Percentiles rank a stretch among this genome's conserved stretches.
phyloP scores from a whole-genome alignment of 1,140 invertebrate species.

The Halesus radiatus region DNA sequence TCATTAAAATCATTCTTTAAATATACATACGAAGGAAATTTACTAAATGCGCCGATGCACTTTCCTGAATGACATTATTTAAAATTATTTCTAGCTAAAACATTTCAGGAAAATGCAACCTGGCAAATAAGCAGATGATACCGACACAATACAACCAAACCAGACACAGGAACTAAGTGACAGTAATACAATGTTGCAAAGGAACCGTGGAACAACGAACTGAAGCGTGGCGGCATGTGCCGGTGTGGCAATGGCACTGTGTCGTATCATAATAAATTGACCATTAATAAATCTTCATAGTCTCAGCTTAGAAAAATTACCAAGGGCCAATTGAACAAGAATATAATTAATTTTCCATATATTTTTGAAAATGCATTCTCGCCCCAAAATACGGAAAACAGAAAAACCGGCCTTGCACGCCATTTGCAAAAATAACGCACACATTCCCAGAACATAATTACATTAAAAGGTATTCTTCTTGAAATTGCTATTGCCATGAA shows the following conservation, averaged over 20 bases:
- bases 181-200: conserved; percentile 12
- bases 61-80: conserved; percentile 52
- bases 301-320: conserved; percentile 51
- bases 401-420: conserved; percentile 17
- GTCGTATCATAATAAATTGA: conserved; percentile 53
- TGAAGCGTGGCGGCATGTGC: conserved; percentile 18
- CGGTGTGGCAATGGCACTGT: conserved; percentile 25
- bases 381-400: conserved; percentile 25
- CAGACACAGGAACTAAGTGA: conserved; percentile 7
- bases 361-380: conserved; percentile 42
- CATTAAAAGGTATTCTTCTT: conserved; percentile 30
- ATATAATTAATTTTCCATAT: conserved; percentile 45
- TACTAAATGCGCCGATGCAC: conserved; percentile 52
- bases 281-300: conserved; percentile 56
- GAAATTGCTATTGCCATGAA: conserved; percentile 32
- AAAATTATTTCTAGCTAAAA: conserved; percentile 53
- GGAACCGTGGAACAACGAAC: not conserved
- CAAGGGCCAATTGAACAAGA: conserved; percentile 56
- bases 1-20: conserved; percentile 55
- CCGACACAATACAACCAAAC: conserved; percentile 44
- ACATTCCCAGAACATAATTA: conserved; percentile 38
- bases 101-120: conserved; percentile 53
- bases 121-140: conserved; percentile 47
- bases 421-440: conserved; percentile 22
- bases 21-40: conserved; percentile 56